Conservation (phyloP, 1,140 invertebrate species). For the Drosophila azteca region DNA sequence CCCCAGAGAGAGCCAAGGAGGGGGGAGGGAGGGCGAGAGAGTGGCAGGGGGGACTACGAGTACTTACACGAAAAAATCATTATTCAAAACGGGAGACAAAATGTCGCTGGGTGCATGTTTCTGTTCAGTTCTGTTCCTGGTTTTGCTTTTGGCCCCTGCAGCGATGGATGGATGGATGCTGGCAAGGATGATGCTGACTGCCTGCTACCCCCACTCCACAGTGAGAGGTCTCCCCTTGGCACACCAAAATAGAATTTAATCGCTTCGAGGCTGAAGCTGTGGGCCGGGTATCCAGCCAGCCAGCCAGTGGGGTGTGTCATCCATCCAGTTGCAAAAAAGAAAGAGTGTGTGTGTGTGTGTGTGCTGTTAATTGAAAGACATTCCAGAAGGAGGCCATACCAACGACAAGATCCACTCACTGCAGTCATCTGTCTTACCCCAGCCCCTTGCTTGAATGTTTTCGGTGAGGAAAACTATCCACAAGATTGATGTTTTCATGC, state of each 20-base stretch:
- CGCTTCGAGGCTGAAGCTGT: slow-evolving; percentile 29
- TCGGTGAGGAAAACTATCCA: background rate
- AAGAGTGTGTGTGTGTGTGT: slow-evolving; percentile 3
- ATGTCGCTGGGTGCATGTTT: slow-evolving; percentile 39
- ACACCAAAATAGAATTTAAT: slow-evolving; percentile 71
- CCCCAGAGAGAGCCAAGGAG: slow-evolving; percentile 20
- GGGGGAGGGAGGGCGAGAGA: background rate
- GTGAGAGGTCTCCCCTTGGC: slow-evolving; percentile 10
- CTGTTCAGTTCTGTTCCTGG: slow-evolving; percentile 12
- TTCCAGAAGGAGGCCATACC: slow-evolving; percentile 28
- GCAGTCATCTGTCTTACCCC: slow-evolving; percentile 5
- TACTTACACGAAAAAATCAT: slow-evolving; percentile 56
- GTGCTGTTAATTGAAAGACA: slow-evolving; percentile 69
- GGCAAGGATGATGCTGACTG: background rate
- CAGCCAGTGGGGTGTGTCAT: slow-evolving; percentile 36
- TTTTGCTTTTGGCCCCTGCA: slow-evolving; percentile 63
- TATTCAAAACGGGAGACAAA: slow-evolving; percentile 67
- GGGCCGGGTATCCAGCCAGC: slow-evolving; percentile 1
- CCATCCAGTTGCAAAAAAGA: slow-evolving; percentile 25
- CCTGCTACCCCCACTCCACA: background rate
- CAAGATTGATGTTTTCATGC: slow-evolving; percentile 23
- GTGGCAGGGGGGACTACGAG: background rate
- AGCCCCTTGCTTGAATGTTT: background rate
- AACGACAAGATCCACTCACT: slow-evolving; percentile 15
- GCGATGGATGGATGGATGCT: slow-evolving; percentile 29